A percentile compares a stretch with the other conserved stretches of the same genome.
phyloP scores from a whole-genome alignment of 2,113 vertebrate genomes.

The Seriola dumerili region DNA sequence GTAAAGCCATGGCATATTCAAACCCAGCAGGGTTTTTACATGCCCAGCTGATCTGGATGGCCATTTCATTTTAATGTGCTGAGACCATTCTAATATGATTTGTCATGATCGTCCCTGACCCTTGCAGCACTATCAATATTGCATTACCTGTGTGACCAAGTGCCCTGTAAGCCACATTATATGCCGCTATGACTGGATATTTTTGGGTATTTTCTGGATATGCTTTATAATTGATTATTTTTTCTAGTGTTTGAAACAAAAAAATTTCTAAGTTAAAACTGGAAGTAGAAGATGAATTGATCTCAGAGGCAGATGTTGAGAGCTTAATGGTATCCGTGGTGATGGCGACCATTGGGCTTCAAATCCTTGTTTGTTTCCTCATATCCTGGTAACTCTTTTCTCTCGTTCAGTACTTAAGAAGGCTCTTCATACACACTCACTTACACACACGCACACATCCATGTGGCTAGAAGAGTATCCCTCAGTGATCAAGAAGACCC shows the following conservation, averaged over 20 bases:
- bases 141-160: slow-evolving; percentile 61
- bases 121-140: slow-evolving; percentile 56
- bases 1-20: slow-evolving; percentile 43
- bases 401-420: slow-evolving; percentile 24
- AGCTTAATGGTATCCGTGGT: slow-evolving; percentile 65
- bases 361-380: slow-evolving; percentile 15
- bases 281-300: slow-evolving; percentile 48
- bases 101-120: slow-evolving; percentile 61
- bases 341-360: slow-evolving; percentile 35
- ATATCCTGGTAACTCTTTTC: slow-evolving; percentile 24
- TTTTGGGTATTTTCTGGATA: not conserved
- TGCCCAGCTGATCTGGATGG: slow-evolving; percentile 14
- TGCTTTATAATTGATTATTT: slow-evolving; percentile 64
- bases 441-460: not conserved
- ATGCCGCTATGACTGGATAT: slow-evolving; percentile 21
- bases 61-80: slow-evolving; percentile 62
- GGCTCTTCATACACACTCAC: not conserved
- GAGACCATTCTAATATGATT: slow-evolving; percentile 49
- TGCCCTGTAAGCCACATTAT: slow-evolving; percentile 41
- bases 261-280: slow-evolving; percentile 8
- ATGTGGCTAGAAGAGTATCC: not conserved
- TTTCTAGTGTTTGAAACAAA: not conserved
- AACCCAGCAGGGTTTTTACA: slow-evolving; percentile 32
- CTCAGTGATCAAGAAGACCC: slow-evolving; percentile 35
- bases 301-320: slow-evolving; percentile 45